phyloP scores from a whole-genome alignment of 92 coral and sea anemone species.

The Phymanthus crucifer region DNA sequence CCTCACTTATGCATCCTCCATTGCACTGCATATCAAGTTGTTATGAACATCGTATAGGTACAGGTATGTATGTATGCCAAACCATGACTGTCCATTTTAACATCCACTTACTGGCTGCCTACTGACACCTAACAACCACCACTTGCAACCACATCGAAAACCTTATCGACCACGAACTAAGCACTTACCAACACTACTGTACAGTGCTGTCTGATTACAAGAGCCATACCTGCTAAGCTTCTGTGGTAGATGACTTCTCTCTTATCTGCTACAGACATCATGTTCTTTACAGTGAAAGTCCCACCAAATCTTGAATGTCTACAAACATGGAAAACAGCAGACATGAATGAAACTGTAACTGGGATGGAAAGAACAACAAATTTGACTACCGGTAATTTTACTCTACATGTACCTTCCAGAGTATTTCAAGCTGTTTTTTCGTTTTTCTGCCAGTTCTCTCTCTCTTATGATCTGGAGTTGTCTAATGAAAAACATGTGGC shows the following conservation, averaged over 20 bases:
- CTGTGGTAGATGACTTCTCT: slow-evolving; percentile 87
- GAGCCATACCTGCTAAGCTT: slow-evolving; percentile 70
- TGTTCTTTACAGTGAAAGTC: slow-evolving; percentile 81
- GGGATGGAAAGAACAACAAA: neutral
- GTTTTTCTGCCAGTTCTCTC: slow-evolving; percentile 84
- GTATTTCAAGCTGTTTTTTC: slow-evolving; percentile 67
- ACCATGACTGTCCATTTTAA: neutral
- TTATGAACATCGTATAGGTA: neutral
- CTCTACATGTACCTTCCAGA: slow-evolving; percentile 68
- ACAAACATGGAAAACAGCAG: neutral
- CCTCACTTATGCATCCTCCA: too few species aligned
- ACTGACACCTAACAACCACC: too few species aligned
- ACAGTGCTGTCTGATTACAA: neutral
- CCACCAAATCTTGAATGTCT: slow-evolving; percentile 99
- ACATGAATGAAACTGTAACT: neutral
- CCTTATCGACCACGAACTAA: too few species aligned
- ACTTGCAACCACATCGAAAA: too few species aligned
- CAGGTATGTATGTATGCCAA: neutral
- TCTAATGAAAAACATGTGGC: slow-evolving; percentile 24
- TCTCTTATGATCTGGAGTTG: slow-evolving; percentile 85
- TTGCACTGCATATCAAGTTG: too few species aligned
- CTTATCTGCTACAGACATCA: slow-evolving; percentile 86
- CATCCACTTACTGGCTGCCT: too few species aligned
- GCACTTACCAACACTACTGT: too few species aligned
- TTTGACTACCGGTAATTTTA: too few species aligned